These are phyloP conservation scores for Megalops atlanticus DNA, from an alignment of 2,113 vertebrate genomes.

Conservation along the genomic window DNA sequence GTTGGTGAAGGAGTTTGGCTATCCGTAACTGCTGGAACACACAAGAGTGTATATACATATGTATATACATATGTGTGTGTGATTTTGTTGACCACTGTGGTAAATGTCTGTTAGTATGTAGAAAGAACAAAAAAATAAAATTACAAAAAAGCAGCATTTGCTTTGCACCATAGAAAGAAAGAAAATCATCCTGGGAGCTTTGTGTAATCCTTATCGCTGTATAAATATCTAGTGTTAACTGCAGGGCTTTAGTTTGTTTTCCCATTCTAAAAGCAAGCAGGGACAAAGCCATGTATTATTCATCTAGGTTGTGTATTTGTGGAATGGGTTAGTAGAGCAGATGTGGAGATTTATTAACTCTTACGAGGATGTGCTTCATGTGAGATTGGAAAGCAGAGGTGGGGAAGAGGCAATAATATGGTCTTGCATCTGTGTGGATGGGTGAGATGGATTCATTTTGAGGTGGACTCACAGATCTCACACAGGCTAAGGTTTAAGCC, in stretches of 20 bases:
- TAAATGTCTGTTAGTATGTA: too few relatives aligned
- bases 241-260: conserved; percentile 3
- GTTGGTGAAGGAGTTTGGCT: too few relatives aligned
- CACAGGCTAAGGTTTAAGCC: too few relatives aligned
- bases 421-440: background rate
- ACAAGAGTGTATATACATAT: too few relatives aligned
- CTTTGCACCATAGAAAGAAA: background rate
- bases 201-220: conserved; percentile 14
- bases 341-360: conserved; percentile 21
- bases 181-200: background rate
- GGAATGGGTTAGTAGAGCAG: conserved; percentile 18
- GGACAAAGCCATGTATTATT: conserved; percentile 34
- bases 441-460: background rate
- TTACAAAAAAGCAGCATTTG: conserved; percentile 2
- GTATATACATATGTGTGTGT: too few relatives aligned
- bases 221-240: conserved; percentile 29
- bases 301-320: conserved; percentile 21
- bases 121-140: too few relatives aligned
- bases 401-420: background rate
- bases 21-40: too few relatives aligned
- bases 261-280: conserved; percentile 12
- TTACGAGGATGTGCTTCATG: background rate
- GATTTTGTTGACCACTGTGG: too few relatives aligned
- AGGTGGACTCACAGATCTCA: background rate
- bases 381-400: background rate